Evolutionary conservation across 2,888 invertebrate genomes (phyloP), one percentile per base, ranked within the genome.

Genomic region (Athetis lepigone): DNA sequence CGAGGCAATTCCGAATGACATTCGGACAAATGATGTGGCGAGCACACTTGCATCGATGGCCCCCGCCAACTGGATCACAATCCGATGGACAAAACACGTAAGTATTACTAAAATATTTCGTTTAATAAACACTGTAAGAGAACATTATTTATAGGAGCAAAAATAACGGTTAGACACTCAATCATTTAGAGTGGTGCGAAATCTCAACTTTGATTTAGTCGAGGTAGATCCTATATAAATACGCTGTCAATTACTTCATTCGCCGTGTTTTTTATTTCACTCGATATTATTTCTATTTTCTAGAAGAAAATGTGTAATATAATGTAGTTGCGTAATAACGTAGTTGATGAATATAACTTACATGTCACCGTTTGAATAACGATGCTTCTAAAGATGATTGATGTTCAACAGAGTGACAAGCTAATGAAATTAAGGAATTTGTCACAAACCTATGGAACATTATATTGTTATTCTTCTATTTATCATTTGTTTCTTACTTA

Each of bases 1-100:
- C 98, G 71, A 96, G 98, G 71, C 98, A 99, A 95, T 99, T 99
- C 90, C 96, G 99, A 1, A 92, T 91, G 89, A 94, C 94, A 19
- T 95, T 95, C 65, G 90, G 94, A 1, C 94, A 93, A 83, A 84
- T 95, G 85, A 88, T 94, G 88, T 88, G 91, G 87, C 85, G 92
- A 73, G 93, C 95, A 16, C 95, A 96, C 19, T 76, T 92, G 16
- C 90, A 92, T 62, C 87, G 88, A 40, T 93, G 92, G 92, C 91
- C 92, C 0, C 92, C 91, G 47, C 95, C 96, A 18, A 91, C 95
- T 0, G 93, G 94, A 0, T 95, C 96, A 1, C 95, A 96, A 74
- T 96, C 96, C 6, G 96, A 96, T 73, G 95, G 95, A 27, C 96
- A 96, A 63, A 96, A 96, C 73, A 96, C 96, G 93, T 96, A 93